These are phyloP conservation scores for Prochilodus magdalenae DNA, from an alignment of 2,113 vertebrate genomes.

Conservation along the genomic window DNA sequence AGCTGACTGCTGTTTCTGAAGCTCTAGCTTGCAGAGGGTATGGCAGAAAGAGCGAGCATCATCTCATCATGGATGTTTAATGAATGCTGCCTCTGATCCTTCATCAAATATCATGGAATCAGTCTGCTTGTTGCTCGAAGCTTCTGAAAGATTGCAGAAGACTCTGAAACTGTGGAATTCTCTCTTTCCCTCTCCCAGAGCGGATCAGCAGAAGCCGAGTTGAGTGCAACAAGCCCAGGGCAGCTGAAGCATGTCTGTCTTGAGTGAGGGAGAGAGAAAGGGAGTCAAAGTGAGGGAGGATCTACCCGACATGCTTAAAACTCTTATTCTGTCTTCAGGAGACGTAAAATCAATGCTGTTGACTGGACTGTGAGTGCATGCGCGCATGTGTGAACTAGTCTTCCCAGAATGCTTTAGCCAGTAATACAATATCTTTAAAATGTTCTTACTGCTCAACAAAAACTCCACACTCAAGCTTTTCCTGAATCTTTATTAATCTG, in stretches of 20 bases:
- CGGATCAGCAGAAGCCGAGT: background rate
- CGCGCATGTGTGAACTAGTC: background rate
- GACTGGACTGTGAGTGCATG: background rate
- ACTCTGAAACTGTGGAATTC: background rate
- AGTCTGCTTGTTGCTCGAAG: background rate
- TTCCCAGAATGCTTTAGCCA: background rate
- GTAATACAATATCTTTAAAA: background rate
- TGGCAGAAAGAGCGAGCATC: background rate
- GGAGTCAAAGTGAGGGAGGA: background rate
- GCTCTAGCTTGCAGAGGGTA: background rate
- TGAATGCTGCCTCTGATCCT: background rate
- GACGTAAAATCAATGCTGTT: background rate
- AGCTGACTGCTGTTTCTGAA: conserved; percentile 6
- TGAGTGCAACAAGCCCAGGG: background rate
- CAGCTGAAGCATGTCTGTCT: conserved; percentile 6
- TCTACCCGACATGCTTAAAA: background rate
- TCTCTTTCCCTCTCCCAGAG: background rate
- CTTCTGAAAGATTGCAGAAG: background rate
- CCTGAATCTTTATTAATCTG: too few relatives aligned
- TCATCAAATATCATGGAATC: conserved; percentile 19
- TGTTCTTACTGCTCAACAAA: background rate
- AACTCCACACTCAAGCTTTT: background rate
- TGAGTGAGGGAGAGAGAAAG: conserved; percentile 12
- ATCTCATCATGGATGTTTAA: background rate
- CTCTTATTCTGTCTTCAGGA: background rate